Conservation (phyloP, 92 coral and sea anemone genomes). For the Actinernus sp. region DNA sequence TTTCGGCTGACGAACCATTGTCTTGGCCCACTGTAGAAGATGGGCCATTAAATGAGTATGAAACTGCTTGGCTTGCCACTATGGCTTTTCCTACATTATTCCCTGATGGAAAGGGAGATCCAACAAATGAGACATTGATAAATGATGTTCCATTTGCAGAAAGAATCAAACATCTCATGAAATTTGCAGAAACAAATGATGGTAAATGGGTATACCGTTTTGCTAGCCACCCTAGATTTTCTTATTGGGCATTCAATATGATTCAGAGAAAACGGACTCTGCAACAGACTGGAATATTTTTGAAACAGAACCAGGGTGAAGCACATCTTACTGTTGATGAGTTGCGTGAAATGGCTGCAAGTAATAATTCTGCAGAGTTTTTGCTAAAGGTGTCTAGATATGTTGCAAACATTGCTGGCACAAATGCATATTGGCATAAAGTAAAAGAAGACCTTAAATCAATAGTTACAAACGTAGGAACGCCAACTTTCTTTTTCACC, state of each 20-base stretch:
- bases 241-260: slow-evolving; percentile 12
- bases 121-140: slow-evolving; percentile 24
- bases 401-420: slow-evolving; percentile 60
- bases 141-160: slow-evolving; percentile 7
- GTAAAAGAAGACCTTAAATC: slow-evolving; percentile 44
- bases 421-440: slow-evolving; percentile 51
- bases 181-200: slow-evolving; percentile 45
- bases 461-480: slow-evolving; percentile 22
- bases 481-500: slow-evolving; percentile 54
- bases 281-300: neutral
- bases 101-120: slow-evolving; percentile 68
- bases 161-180: slow-evolving; percentile 33
- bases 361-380: slow-evolving; percentile 34
- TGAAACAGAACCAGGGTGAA: slow-evolving; percentile 22
- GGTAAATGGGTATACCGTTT: slow-evolving; percentile 59
- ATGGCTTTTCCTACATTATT: slow-evolving; percentile 72
- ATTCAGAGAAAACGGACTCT: slow-evolving; percentile 12
- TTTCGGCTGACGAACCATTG: slow-evolving; percentile 58
- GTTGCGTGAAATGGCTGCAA: slow-evolving; percentile 19
- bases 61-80: slow-evolving; percentile 46
- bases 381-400: slow-evolving; percentile 55
- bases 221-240: slow-evolving; percentile 52
- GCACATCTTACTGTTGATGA: slow-evolving; percentile 23
- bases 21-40: slow-evolving; percentile 57
- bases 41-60: slow-evolving; percentile 61